phyloP scores from a whole-genome alignment of 92 coral and sea anemone genomes.

The Parazoanthus swiftii region DNA sequence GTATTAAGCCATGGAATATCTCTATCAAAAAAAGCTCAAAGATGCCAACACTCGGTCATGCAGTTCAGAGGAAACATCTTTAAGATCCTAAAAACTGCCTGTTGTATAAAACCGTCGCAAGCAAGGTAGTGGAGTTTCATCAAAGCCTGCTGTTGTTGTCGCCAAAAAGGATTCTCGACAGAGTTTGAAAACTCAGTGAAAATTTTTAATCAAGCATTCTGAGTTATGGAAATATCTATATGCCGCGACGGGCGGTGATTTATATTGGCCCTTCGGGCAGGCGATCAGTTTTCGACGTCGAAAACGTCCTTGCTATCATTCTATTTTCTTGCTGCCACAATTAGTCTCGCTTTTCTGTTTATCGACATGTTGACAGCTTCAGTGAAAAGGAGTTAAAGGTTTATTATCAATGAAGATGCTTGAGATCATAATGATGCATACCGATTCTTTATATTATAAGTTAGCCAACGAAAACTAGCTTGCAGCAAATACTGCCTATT shows the following conservation, averaged over 20 bases:
- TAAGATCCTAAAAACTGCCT: no score
- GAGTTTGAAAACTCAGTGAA: not conserved
- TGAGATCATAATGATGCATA: not conserved
- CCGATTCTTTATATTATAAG: not conserved
- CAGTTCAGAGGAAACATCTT: no score
- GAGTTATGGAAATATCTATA: not conserved
- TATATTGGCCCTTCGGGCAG: not conserved
- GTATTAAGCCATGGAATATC: not conserved
- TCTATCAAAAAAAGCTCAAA: not conserved
- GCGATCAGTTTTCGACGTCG: not conserved
- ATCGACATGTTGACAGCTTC: conserved; percentile 32
- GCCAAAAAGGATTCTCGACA: not conserved
- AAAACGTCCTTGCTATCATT: not conserved
- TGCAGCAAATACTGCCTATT: not conserved
- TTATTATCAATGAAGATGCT: conserved; percentile 5
- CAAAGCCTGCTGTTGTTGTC: not conserved
- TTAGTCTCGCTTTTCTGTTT: conserved; percentile 4
- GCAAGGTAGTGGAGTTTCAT: no score
- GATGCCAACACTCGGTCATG: not conserved
- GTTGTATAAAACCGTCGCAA: no score
- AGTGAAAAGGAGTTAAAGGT: conserved; percentile 17
- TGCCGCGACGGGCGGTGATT: not conserved
- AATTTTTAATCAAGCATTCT: not conserved
- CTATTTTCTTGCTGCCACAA: conserved; percentile 2
- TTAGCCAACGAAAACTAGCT: not conserved